Evolutionary conservation across 2,888 invertebrate genomes (phyloP), one percentile per base, ranked within the genome.

Genomic region (Xanthorhoe spadicearia): DNA sequence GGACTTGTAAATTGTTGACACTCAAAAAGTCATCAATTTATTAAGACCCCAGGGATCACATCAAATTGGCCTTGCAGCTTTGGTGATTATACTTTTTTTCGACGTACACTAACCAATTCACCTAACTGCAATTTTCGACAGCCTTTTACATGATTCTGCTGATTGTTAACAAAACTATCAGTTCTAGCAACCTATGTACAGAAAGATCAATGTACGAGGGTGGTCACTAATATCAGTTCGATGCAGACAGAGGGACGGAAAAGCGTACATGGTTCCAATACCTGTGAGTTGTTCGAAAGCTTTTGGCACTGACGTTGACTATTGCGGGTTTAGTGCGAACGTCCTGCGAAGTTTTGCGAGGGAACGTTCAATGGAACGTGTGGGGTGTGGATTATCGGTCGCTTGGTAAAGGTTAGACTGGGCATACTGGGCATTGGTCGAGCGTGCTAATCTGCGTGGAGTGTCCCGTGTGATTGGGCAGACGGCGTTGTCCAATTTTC

Each of bases 381-480:
- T 77, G 74, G 78, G 83, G 79, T 85, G 85, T 80, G 81, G 82
- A 88, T 86, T 86, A 86, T 87, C 85, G 82, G 78, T 78, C 69
- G 76, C 78, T 80, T 78, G 75, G 81, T 84, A 76, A 77, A 69
- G 79, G 77, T 78, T 78, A 74, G 78, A 84, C 84, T 83, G 84
- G 84, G 81, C 84, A 83, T 83, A 84, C 84, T 82, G 84, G 84
- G 80, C 84, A 83, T 83, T 87, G 87, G 86, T 81, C 82, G 87
- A 89, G 82, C 85, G 86, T 84, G 87, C 92, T 91, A 92, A 93
- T 93, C 91, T 92, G 90, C 88, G 88, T 89, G 82, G 91, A 88
- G 90, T 89, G 91, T 90, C 90, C 90, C 90, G 85, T 91, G 85
- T 92, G 92, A 93, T 93, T 92, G 92, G 90, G 83, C 87, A 88